phyloP scores from a whole-genome alignment of 2,797 vertebrate genomes.

The Brachyalestes nurse region DNA sequence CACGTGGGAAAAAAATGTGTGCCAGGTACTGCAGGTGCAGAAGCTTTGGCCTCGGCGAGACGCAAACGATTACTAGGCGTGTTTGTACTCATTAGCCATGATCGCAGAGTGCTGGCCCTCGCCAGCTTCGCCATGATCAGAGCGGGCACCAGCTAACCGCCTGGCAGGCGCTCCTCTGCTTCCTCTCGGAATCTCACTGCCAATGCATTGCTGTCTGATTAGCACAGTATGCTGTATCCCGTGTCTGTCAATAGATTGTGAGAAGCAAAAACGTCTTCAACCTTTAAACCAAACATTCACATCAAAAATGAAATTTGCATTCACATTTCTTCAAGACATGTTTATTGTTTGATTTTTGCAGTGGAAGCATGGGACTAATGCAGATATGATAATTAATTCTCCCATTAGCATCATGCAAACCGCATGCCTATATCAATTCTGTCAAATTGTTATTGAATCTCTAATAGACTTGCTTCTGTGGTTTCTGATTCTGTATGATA shows the following conservation, averaged over 20 bases:
- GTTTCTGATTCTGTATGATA: no score
- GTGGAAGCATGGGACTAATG: not conserved
- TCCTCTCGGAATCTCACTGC: slow-evolving; percentile 37
- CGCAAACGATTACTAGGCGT: slow-evolving; percentile 62
- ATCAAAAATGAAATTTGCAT: not conserved
- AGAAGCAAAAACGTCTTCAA: slow-evolving; percentile 22
- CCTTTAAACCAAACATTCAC: not conserved
- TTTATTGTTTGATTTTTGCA: not conserved
- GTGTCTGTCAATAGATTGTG: slow-evolving; percentile 28
- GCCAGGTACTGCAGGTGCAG: slow-evolving; percentile 55
- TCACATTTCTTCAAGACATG: not conserved
- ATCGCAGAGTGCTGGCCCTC: slow-evolving; percentile 48
- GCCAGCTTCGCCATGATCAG: slow-evolving; percentile 47
- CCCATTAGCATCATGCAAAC: not conserved
- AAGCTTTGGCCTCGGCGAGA: slow-evolving; percentile 51
- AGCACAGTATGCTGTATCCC: slow-evolving; percentile 12
- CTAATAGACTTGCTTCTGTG: no score
- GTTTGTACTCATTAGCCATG: slow-evolving; percentile 67
- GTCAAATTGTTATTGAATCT: no score
- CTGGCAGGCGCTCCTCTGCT: slow-evolving; percentile 47
- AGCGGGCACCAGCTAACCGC: slow-evolving; percentile 51
- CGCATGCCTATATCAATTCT: not conserved
- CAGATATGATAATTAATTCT: not conserved
- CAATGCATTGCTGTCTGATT: slow-evolving; percentile 45
- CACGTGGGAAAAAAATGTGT: slow-evolving; percentile 50